Evolutionary conservation across 1,140 invertebrate genomes (phyloP).

Genomic region (Chironomus striatipennis): DNA sequence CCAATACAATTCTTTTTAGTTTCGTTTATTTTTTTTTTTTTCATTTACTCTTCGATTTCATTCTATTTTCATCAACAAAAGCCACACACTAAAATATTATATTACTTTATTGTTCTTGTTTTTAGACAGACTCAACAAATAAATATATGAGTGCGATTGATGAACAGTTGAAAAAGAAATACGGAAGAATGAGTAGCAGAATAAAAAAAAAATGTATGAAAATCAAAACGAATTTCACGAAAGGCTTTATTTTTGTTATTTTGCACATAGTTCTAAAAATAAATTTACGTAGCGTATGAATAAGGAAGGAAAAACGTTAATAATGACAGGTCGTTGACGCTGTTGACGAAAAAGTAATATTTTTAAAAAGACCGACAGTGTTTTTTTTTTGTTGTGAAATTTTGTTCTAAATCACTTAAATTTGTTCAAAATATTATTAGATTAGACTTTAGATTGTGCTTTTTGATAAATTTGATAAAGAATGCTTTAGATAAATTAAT

Average conservation of each 20-base stretch:
- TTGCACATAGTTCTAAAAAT: constrained; percentile 2
- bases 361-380: neutral
- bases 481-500: too few relatives aligned
- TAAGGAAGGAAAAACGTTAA: neutral
- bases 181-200: neutral
- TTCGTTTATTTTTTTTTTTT: too few relatives aligned
- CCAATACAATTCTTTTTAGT: neutral
- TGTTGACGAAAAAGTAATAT: neutral
- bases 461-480: too few relatives aligned
- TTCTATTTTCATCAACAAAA: neutral
- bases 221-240: neutral
- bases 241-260: neutral
- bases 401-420: too few relatives aligned
- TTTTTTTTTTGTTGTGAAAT: neutral
- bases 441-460: too few relatives aligned
- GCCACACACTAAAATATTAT: neutral
- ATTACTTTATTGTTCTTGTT: neutral
- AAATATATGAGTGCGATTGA: neutral
- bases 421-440: too few relatives aligned
- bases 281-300: neutral
- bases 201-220: neutral
- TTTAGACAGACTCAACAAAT: neutral
- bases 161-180: neutral
- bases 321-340: constrained; percentile 11
- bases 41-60: neutral